Evolutionary conservation across 2,888 invertebrate species (phyloP).

Genomic region (Psylliodes chrysocephalus): DNA sequence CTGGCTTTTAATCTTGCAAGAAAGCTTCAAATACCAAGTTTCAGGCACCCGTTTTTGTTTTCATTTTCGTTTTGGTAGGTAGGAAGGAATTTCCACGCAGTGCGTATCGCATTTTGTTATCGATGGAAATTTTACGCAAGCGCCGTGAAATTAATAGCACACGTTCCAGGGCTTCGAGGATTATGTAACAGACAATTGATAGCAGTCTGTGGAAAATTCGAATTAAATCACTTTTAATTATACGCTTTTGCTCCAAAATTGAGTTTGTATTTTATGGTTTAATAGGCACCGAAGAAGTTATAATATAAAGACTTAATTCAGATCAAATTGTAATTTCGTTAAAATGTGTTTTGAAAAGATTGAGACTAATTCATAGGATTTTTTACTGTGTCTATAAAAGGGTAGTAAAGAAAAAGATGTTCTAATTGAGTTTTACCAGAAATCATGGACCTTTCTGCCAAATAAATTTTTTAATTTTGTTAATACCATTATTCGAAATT

Average conservation of each 20-base stretch:
- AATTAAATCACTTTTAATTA: conserved; percentile 21
- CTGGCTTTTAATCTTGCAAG: not conserved
- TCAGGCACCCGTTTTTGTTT: not conserved
- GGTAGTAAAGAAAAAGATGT: too few species aligned
- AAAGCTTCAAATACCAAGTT: not conserved
- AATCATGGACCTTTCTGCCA: too few species aligned
- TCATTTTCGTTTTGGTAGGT: conserved; percentile 22
- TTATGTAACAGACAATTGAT: conserved; percentile 30
- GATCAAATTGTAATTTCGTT: too few species aligned
- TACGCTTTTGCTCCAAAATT: not conserved
- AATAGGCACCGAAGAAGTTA: too few species aligned
- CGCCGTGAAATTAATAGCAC: conserved; percentile 40
- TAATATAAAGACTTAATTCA: too few species aligned
- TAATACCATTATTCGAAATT: too few species aligned
- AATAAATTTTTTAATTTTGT: too few species aligned
- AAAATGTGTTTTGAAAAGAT: too few species aligned
- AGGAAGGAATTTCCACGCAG: conserved; percentile 49
- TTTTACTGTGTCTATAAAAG: too few species aligned
- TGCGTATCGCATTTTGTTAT: conserved; percentile 57
- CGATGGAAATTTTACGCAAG: conserved; percentile 53
- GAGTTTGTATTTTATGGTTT: not conserved
- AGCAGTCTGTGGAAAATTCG: conserved; percentile 9
- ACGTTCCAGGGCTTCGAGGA: conserved; percentile 20
- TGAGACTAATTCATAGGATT: too few species aligned
- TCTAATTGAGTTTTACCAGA: too few species aligned